Evolutionary conservation across 2,888 invertebrate genomes (phyloP).

Genomic region (Pachliopta kotzebuea): DNA sequence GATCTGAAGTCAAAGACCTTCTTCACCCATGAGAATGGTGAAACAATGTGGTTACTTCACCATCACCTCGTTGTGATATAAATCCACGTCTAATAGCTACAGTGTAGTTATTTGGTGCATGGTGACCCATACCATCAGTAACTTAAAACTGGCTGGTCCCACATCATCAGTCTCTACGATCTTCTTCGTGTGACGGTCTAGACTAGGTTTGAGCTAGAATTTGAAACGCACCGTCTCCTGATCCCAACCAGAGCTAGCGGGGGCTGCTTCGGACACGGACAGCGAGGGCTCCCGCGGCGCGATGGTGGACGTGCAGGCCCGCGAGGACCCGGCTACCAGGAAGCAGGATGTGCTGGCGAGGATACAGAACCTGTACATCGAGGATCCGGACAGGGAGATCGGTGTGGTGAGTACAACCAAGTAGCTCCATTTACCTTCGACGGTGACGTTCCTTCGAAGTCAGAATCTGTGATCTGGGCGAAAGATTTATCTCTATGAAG

Average conservation of each 20-base stretch:
- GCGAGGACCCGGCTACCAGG: slow-evolving; percentile 39
- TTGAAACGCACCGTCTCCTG: slow-evolving; percentile 27
- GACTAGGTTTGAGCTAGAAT: slow-evolving; percentile 10
- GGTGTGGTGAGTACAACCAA: slow-evolving; percentile 79
- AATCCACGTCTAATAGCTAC: no score
- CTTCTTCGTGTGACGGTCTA: slow-evolving; percentile 7
- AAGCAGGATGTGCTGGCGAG: slow-evolving; percentile 49
- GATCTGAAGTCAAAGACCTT: no score
- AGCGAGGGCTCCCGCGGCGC: slow-evolving; percentile 62
- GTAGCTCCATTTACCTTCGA: no score
- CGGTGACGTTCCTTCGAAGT: no score
- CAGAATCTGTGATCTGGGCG: no score
- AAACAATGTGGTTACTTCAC: no score
- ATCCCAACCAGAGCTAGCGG: slow-evolving; percentile 62
- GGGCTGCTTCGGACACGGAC: slow-evolving; percentile 71
- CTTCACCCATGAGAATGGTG: no score
- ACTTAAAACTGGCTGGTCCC: not conserved
- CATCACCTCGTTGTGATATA: no score
- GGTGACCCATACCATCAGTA: no score
- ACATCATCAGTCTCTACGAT: not conserved
- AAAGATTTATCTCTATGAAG: no score
- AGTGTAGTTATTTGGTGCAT: no score
- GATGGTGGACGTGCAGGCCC: slow-evolving; percentile 44
- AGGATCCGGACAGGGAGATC: slow-evolving; percentile 75
- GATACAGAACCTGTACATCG: slow-evolving; percentile 57